Conservation (phyloP, 2,113 vertebrate species). For the Bombycilla garrulus region DNA sequence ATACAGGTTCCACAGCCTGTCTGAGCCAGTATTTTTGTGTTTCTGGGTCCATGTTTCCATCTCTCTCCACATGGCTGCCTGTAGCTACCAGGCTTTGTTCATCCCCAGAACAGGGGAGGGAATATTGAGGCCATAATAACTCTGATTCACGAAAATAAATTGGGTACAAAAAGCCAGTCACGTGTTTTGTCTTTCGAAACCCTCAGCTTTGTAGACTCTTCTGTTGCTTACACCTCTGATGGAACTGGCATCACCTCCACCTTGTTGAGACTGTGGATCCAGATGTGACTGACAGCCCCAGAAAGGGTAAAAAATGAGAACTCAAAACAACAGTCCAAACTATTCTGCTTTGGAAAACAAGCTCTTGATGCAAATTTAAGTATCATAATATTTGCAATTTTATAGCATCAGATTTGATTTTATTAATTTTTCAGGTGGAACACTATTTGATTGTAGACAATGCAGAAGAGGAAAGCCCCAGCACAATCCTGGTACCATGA, state of each 20-base stretch:
- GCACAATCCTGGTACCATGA: not conserved
- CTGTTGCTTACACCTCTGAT: not conserved
- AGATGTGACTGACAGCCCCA: not conserved
- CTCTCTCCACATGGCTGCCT: not conserved
- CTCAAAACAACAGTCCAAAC: not conserved
- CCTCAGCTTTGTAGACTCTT: not conserved
- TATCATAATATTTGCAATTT: not conserved
- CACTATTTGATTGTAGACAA: not conserved
- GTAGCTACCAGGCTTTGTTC: not conserved
- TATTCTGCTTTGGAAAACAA: not conserved
- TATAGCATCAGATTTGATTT: not conserved
- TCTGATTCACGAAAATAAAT: not conserved
- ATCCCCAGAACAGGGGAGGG: not conserved
- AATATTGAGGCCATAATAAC: not conserved
- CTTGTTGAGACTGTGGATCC: not conserved
- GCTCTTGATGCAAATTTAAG: not conserved
- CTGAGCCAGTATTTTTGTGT: not conserved
- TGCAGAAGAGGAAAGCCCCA: not conserved
- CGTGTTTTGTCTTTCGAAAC: not conserved
- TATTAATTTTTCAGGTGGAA: not conserved
- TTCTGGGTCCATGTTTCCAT: accelerated
- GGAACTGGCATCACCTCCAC: not conserved
- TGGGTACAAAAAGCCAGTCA: not conserved
- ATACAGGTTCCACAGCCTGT: not conserved
- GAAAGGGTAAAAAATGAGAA: not conserved